These are phyloP conservation scores for Bujurquina vittata DNA, from an alignment of 2,113 vertebrate species.

Conservation along the genomic window DNA sequence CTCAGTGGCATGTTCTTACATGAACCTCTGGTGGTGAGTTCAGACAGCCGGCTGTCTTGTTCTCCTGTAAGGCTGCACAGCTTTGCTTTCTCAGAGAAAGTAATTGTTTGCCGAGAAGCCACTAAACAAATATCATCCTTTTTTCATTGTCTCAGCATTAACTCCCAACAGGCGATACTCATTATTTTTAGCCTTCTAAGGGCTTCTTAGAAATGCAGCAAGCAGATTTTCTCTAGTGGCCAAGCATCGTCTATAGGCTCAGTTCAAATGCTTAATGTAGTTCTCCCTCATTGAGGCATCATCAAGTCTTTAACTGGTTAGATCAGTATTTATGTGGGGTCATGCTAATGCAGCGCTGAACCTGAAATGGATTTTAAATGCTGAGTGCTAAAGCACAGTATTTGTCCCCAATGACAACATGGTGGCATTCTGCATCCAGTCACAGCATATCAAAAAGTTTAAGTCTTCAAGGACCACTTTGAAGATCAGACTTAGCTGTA, in stretches of 20 bases:
- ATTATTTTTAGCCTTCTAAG: not conserved
- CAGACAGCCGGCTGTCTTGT: conserved; percentile 21
- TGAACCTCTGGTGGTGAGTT: not conserved
- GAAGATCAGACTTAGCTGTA: not conserved
- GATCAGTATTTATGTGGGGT: conserved; percentile 6
- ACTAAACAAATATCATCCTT: conserved; percentile 50
- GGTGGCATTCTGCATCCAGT: not conserved
- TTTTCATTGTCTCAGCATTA: conserved; percentile 53
- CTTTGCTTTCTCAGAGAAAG: conserved; percentile 35
- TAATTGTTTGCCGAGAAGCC: conserved; percentile 39
- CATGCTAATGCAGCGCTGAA: not conserved
- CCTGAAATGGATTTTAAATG: conserved; percentile 10
- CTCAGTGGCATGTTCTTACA: not conserved
- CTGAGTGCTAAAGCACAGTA: conserved; percentile 15
- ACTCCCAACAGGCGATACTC: conserved; percentile 17
- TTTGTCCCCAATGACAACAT: not conserved
- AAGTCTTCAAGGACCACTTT: not conserved
- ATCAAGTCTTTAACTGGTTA: conserved; percentile 16
- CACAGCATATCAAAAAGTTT: not conserved
- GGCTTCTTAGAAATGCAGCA: conserved; percentile 55
- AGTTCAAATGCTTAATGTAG: not conserved
- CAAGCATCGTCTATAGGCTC: conserved; percentile 2
- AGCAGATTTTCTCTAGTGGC: conserved; percentile 25
- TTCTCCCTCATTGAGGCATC: not conserved
- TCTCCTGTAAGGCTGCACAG: not conserved